A percentile compares a stretch with the other conserved stretches of the same genome.
Conservation (phyloP, 1,140 invertebrate genomes). For the Pentalonia nigronervosa region DNA sequence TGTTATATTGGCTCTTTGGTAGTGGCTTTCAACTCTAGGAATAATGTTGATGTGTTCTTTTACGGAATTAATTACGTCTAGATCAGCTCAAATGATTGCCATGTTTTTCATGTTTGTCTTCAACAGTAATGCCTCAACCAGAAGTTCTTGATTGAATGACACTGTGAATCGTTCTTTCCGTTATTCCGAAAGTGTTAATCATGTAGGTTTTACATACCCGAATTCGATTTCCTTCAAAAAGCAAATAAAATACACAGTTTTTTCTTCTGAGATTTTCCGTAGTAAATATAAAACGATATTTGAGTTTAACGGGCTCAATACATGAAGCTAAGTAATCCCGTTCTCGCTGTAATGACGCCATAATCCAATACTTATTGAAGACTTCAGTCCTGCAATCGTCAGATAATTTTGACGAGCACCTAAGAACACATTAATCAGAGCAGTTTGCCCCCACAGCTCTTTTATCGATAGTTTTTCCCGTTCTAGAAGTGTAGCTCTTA, state of each 20-base stretch:
- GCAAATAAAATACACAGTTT: slow-evolving; percentile 44
- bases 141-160: slow-evolving; percentile 43
- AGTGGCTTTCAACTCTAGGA: slow-evolving; percentile 59
- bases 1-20: slow-evolving; percentile 46
- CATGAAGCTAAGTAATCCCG: slow-evolving; percentile 20
- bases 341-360: slow-evolving; percentile 18
- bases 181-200: slow-evolving; percentile 54
- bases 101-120: slow-evolving; percentile 56
- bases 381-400: slow-evolving; percentile 23
- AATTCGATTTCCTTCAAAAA: slow-evolving; percentile 32
- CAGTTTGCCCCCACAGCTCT: slow-evolving; percentile 19
- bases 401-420: slow-evolving; percentile 24
- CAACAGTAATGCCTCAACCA: background rate
- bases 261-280: background rate
- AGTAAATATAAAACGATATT: slow-evolving; percentile 33
- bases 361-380: background rate
- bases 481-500: slow-evolving; percentile 18
- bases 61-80: slow-evolving; percentile 53
- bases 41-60: slow-evolving; percentile 59
- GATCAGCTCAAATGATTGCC: slow-evolving; percentile 48
- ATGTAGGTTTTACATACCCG: slow-evolving; percentile 54
- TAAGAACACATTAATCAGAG: background rate
- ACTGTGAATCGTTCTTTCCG: slow-evolving; percentile 33
- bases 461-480: slow-evolving; percentile 6
- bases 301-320: slow-evolving; percentile 10